phyloP scores from a whole-genome alignment of 2,888 invertebrate species.

The Melanargia galathea region DNA sequence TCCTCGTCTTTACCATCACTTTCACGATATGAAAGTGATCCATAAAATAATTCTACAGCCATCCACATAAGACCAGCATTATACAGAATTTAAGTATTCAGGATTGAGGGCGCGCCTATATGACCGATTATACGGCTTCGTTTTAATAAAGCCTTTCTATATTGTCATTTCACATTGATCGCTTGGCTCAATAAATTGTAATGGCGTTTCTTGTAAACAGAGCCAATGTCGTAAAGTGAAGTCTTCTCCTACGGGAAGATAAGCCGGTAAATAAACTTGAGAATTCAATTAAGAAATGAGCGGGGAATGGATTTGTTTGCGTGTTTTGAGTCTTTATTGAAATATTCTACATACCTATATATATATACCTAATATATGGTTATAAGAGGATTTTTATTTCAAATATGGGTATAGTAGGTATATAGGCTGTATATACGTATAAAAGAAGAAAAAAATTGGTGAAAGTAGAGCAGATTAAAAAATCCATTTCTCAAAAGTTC shows the following conservation, averaged over 20 bases:
- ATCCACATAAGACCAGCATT: conserved; percentile 14
- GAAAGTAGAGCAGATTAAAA: no score
- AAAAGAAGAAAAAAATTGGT: no score
- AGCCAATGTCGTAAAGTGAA: conserved; percentile 68
- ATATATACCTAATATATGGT: no score
- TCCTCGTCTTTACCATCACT: conserved; percentile 49
- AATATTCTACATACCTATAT: conserved; percentile 49
- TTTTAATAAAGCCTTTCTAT: conserved; percentile 37
- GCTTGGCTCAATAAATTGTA: conserved; percentile 38
- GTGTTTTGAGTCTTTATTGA: conserved; percentile 60
- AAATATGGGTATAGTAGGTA: not conserved
- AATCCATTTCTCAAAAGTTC: not conserved
- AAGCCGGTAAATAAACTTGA: conserved; percentile 76
- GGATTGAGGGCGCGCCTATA: conserved; percentile 25
- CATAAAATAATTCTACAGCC: conserved; percentile 49
- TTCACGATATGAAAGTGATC: conserved; percentile 45
- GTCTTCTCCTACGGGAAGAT: conserved; percentile 66
- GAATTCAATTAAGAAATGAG: conserved; percentile 79
- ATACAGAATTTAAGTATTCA: conserved; percentile 23
- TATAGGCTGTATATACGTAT: no score
- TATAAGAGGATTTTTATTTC: conserved; percentile 52
- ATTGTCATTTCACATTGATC: conserved; percentile 35
- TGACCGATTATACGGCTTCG: conserved; percentile 29
- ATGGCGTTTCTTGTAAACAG: conserved; percentile 52
- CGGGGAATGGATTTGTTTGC: conserved; percentile 68